A percentile compares a stretch with the other conserved stretches of the same genome.
These are phyloP conservation scores for Darevskia mixta DNA, from an alignment of 2,797 vertebrate genomes.

Conservation along the genomic window DNA sequence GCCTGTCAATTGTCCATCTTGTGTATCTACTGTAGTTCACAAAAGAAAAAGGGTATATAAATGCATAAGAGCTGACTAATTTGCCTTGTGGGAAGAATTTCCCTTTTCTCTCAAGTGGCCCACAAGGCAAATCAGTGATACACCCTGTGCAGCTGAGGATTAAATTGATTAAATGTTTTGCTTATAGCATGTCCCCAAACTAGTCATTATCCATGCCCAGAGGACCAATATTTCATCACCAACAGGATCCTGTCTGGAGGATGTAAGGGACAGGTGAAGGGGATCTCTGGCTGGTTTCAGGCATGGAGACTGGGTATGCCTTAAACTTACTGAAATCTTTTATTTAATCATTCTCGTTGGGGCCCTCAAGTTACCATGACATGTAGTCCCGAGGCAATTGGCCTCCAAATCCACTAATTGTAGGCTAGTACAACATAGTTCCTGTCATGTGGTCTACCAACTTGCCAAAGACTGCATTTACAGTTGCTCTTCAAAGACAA, in stretches of 20 bases:
- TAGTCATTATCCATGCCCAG: rapidly evolving
- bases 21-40: background rate
- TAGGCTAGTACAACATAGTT: conserved; percentile 39
- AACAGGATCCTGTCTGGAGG: background rate
- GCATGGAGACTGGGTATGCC: too few relatives aligned
- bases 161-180: background rate
- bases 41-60: conserved; percentile 14
- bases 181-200: background rate
- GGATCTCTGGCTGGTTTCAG: background rate
- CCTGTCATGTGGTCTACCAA: conserved; percentile 41
- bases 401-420: conserved; percentile 48
- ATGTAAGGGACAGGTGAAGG: rapidly evolving
- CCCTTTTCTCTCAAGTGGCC: conserved; percentile 1
- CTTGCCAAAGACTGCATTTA: conserved; percentile 32
- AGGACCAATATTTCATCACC: background rate
- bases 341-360: background rate
- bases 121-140: background rate
- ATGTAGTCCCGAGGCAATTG: conserved; percentile 43
- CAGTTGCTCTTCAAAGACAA: conserved; percentile 53
- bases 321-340: rapidly evolving
- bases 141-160: background rate
- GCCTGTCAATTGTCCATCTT: conserved; percentile 10
- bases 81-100: conserved; percentile 4
- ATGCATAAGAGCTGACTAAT: conserved; percentile 24
- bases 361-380: conserved; percentile 7